Conservation (phyloP, 1,140 invertebrate species). For the Bombus soroeensis region DNA sequence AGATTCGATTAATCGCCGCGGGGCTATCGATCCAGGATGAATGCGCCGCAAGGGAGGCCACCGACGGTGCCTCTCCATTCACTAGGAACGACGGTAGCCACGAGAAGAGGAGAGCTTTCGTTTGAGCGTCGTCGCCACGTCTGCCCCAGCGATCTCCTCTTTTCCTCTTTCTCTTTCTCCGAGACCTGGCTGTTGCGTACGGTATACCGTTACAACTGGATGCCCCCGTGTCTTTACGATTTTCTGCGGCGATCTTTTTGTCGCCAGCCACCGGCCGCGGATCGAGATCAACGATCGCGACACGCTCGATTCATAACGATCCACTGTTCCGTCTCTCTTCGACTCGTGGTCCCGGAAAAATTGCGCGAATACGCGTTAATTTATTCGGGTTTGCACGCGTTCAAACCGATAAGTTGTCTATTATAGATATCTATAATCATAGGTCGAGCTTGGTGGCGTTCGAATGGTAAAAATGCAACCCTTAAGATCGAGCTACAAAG, state of each 20-base stretch:
- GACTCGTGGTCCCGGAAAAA: neutral
- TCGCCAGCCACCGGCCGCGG: constrained; percentile 14
- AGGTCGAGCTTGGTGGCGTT: too few relatives aligned
- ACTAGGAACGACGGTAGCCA: constrained; percentile 54
- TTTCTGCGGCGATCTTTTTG: constrained; percentile 61
- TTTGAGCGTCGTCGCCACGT: constrained; percentile 47
- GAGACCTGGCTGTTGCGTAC: constrained; percentile 6
- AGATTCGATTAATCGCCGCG: constrained; percentile 65
- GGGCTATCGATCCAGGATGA: constrained; percentile 61
- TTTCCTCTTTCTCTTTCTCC: constrained; percentile 15
- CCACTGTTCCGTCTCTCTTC: neutral
- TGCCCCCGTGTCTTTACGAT: constrained; percentile 50
- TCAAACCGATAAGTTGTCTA: too few relatives aligned
- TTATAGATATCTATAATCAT: too few relatives aligned
- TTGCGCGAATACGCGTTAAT: neutral
- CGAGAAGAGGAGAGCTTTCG: constrained; percentile 49
- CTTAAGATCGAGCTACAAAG: too few relatives aligned
- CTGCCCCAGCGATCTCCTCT: neutral
- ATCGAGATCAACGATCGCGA: constrained; percentile 43
- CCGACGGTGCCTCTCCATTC: constrained; percentile 60
- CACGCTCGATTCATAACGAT: constrained; percentile 42
- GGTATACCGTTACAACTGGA: constrained; percentile 67
- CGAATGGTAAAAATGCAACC: too few relatives aligned
- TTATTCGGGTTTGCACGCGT: too few relatives aligned
- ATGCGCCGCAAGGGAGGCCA: constrained; percentile 62